Evolutionary conservation across 2,113 vertebrate species (phyloP).

Genomic region (Melanostigma gelatinosum): DNA sequence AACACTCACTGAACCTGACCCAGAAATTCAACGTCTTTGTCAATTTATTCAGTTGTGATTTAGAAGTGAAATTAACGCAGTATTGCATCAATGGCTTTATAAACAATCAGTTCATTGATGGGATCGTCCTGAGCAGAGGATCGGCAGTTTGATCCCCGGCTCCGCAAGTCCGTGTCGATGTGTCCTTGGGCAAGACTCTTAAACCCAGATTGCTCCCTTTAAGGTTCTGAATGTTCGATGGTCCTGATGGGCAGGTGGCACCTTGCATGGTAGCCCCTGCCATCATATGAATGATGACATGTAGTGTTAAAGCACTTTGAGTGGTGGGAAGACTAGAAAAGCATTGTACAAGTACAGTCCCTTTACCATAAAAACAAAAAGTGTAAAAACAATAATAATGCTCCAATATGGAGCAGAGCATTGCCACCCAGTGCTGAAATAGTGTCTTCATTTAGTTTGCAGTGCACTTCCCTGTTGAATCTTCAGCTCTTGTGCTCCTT

Average conservation of each 20-base stretch:
- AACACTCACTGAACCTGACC: conserved; percentile 73
- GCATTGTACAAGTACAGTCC: not conserved
- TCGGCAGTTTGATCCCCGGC: no score
- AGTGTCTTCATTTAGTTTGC: not conserved
- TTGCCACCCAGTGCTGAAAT: conserved; percentile 16
- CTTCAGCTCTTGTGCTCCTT: conserved; percentile 36
- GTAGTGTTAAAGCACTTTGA: not conserved
- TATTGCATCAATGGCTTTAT: not conserved
- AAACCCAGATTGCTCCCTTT: no score
- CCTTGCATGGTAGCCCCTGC: no score
- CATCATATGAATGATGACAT: not conserved
- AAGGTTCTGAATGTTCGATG: no score
- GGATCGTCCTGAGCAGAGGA: no score
- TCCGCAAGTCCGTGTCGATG: no score
- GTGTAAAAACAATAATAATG: not conserved
- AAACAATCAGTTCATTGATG: not conserved
- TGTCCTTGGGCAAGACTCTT: no score
- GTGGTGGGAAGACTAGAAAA: not conserved
- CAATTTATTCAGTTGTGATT: conserved; percentile 9
- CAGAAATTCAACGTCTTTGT: not conserved
- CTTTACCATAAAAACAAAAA: not conserved
- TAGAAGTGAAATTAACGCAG: not conserved
- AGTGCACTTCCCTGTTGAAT: conserved; percentile 3
- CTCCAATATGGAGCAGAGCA: conserved; percentile 72
- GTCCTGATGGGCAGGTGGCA: no score